Evolutionary conservation across 1,140 invertebrate genomes (phyloP).

Genomic region (Caenorhabditis latens): DNA sequence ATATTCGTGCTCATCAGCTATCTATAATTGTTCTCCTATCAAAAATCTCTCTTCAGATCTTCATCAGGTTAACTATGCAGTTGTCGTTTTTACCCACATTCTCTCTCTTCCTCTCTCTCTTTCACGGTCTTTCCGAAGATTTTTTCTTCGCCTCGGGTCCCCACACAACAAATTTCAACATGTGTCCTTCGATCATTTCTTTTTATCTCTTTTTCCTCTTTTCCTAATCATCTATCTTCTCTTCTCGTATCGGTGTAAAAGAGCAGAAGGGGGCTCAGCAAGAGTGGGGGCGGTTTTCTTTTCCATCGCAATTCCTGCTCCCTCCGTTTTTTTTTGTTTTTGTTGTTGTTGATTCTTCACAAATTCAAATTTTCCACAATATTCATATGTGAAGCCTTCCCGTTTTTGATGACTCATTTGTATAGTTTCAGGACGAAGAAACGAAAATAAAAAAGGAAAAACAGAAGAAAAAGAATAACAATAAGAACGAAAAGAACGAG

Average conservation of each 20-base stretch:
- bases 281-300: conserved; percentile 29
- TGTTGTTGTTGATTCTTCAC: background rate
- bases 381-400: no score
- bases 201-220: background rate
- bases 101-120: background rate
- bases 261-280: background rate
- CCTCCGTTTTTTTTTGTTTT: background rate
- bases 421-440: conserved; percentile 42
- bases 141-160: background rate
- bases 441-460: conserved; percentile 3
- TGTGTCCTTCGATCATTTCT: conserved; percentile 43
- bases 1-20: no score
- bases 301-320: background rate
- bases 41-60: background rate
- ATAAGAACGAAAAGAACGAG: background rate
- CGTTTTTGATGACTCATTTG: conserved; percentile 5
- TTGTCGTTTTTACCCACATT: background rate
- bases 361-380: background rate
- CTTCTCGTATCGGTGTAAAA: background rate
- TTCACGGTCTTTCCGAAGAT: no score
- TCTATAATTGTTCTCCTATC: no score
- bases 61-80: background rate
- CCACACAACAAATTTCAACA: conserved; percentile 10
- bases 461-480: background rate
- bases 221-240: conserved; percentile 23